Conservation (phyloP, 2,797 vertebrate species). For the Jordanella pulchra region DNA sequence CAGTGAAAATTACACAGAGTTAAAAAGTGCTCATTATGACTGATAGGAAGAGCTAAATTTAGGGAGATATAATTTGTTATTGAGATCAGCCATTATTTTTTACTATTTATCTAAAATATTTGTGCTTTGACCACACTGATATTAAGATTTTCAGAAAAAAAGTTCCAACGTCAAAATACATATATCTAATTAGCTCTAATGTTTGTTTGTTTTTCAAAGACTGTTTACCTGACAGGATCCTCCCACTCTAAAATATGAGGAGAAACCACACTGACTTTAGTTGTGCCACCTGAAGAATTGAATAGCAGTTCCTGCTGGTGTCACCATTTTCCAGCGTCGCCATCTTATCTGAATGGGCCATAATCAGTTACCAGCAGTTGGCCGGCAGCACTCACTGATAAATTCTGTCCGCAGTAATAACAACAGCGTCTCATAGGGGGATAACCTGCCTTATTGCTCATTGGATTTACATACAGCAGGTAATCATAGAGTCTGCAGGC, state of each 20-base stretch:
- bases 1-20: conserved; percentile 8
- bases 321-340: conserved; percentile 60
- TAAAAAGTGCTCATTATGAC: conserved; percentile 5
- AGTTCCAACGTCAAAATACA: conserved; percentile 21
- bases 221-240: conserved; percentile 44
- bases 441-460: conserved; percentile 71
- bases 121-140: not conserved
- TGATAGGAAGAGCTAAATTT: not conserved
- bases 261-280: conserved; percentile 36
- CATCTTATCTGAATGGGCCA: conserved; percentile 47
- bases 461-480: conserved; percentile 76
- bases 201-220: conserved; percentile 28
- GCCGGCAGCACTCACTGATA: conserved; percentile 56
- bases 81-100: not conserved
- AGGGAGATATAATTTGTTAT: not conserved
- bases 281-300: conserved; percentile 37
- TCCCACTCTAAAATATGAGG: conserved; percentile 34
- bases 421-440: conserved; percentile 50
- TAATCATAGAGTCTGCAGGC: conserved; percentile 65
- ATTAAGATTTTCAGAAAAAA: conserved; percentile 11
- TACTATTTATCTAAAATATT: conserved; percentile 2
- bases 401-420: conserved; percentile 61
- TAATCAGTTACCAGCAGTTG: conserved; percentile 62
- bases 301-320: conserved; percentile 33
- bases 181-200: conserved; percentile 30